A percentile compares a stretch with the other conserved stretches of the same genome.
Conservation (phyloP, 2,113 vertebrate genomes). For the Myrmecobius fasciatus region DNA sequence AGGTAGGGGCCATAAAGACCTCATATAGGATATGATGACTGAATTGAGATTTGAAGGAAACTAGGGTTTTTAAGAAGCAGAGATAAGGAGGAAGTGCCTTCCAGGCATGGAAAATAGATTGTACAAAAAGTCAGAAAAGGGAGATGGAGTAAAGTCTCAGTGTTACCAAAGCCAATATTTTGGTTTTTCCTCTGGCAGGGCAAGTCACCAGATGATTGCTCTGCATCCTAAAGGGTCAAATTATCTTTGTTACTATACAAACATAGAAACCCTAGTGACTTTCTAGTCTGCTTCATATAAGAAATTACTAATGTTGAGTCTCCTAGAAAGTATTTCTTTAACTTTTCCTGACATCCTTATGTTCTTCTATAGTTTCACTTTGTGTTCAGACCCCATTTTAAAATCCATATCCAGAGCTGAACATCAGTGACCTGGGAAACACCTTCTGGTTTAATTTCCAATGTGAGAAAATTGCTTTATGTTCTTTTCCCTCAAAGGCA, state of each 20-base stretch:
- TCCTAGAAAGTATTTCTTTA: constrained; percentile 23
- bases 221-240: neutral
- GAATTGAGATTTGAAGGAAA: neutral
- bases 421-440: neutral
- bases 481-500: constrained; percentile 40
- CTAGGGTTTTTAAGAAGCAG: neutral
- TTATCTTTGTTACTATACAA: neutral
- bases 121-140: neutral
- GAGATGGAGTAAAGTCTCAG: neutral
- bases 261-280: neutral
- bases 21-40: neutral
- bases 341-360: neutral
- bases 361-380: constrained; percentile 22
- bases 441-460: constrained; percentile 14
- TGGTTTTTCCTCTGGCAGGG: neutral
- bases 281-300: neutral
- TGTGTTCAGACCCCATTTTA: constrained; percentile 10
- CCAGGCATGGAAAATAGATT: neutral
- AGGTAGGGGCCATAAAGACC: neutral
- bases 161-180: neutral
- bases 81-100: neutral
- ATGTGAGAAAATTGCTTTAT: constrained; percentile 15
- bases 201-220: neutral
- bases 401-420: constrained; percentile 38
- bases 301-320: neutral